These are phyloP conservation scores for Indicator indicator DNA, from an alignment of 2,113 vertebrate species.

Conservation along the genomic window DNA sequence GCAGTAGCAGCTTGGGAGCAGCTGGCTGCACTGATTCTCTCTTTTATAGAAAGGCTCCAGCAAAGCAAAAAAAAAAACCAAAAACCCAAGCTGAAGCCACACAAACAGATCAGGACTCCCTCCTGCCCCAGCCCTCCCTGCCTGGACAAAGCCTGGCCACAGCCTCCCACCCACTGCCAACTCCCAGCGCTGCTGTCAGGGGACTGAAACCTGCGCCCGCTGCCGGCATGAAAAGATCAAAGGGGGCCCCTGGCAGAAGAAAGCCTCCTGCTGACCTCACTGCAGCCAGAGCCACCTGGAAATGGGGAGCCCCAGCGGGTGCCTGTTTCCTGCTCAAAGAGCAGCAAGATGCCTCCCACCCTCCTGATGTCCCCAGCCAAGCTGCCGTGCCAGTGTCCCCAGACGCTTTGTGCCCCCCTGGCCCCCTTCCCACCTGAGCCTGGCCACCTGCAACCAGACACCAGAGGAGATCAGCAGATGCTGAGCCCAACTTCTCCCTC, in stretches of 20 bases:
- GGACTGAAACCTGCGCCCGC: background rate
- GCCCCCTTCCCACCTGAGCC: background rate
- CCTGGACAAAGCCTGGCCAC: background rate
- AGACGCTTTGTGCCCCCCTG: accelerated
- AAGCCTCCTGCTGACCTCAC: accelerated
- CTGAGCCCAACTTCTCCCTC: background rate
- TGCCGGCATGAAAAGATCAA: background rate
- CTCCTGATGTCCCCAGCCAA: accelerated
- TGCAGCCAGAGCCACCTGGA: accelerated
- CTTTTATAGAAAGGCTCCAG: background rate
- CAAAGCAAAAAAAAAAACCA: background rate
- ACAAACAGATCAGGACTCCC: background rate
- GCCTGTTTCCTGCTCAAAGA: background rate
- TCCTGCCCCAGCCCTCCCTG: background rate
- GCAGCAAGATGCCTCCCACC: accelerated
- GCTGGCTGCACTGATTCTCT: conserved; percentile 10
- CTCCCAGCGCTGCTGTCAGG: background rate
- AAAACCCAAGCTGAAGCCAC: background rate
- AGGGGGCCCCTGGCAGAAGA: background rate
- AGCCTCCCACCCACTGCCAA: background rate
- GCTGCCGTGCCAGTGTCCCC: background rate
- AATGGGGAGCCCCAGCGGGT: accelerated
- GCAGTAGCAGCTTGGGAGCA: conserved; percentile 60
- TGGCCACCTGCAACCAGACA: conserved; percentile 41
- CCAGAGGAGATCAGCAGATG: conserved; percentile 8